Evolutionary conservation across 2,113 vertebrate species (phyloP), one percentile per base, ranked within the genome.

Genomic region (Panthera tigris): DNA sequence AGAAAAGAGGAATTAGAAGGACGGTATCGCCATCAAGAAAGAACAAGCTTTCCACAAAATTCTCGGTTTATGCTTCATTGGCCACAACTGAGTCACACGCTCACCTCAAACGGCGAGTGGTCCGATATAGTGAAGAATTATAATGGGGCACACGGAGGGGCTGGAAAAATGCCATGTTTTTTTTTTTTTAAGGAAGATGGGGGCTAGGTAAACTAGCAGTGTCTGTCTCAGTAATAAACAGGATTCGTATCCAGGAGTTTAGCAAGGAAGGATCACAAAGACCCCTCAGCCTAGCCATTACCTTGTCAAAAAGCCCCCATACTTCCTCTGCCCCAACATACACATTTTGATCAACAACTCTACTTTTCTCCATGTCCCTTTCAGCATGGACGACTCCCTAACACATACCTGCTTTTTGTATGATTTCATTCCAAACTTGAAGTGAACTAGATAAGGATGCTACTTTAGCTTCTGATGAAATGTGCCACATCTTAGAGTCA

Each of bases 71-170:
- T 2, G 5, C 86, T 29, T 68, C 7, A 36, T 7, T 23, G 25
- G 13, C 39, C 52, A 71, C 31, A 52, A 65, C 50, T 33, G 41
- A 71, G 33, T 27, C 52, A 65, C 18, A 18, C 10, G n/a, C 48
- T 48, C 3, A 13, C 25, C 12, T 39, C 55, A 55, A 48, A 9
- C 2, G 23, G 39, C 39, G 69, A 36, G 63, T 23, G 5, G 10
- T 84, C 41, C 29, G 2, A n/a, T 5, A 0, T 0, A 89, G 57
- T 55, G n/a, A 69, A 36, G 69, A 48, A 63, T 13, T 73, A 5
- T 9, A n/a, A 66, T 4, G 19, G 5, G 27, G 36, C 16, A 48
- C 23, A 12, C 1, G 1, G 10, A 61, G 19, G 16, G 4, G 4
- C 31, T 36, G 13, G 76, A 45, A 71, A 83, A 41, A 63, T 12